phyloP scores from a whole-genome alignment of 2,797 vertebrate genomes.

The Sebastes cheni region DNA sequence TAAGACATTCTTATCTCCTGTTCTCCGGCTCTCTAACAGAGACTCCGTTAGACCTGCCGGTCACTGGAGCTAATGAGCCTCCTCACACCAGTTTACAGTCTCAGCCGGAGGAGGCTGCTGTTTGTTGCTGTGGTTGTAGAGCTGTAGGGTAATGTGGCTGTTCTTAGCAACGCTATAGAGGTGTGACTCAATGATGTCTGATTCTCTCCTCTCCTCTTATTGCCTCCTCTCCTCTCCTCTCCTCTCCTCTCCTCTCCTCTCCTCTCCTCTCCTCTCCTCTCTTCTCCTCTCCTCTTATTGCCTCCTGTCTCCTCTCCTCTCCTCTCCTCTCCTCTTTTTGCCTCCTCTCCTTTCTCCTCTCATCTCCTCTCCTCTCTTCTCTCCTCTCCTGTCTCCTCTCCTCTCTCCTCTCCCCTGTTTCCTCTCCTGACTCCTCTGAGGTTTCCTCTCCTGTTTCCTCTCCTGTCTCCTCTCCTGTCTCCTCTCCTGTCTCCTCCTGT shows the following conservation, averaged over 20 bases:
- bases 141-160: too few species aligned
- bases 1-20: conserved; percentile 58
- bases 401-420: too few species aligned
- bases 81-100: background rate
- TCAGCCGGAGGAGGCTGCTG: background rate
- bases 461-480: too few species aligned
- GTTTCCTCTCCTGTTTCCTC: accelerated
- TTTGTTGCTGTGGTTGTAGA: background rate
- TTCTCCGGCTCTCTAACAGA: background rate
- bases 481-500: too few species aligned
- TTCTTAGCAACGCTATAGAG: too few species aligned
- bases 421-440: too few species aligned
- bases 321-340: too few species aligned
- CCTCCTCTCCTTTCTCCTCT: too few species aligned
- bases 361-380: accelerated
- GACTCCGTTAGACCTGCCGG: background rate
- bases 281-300: background rate
- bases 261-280: too few species aligned
- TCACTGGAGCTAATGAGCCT: conserved; percentile 15
- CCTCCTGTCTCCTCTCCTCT: too few species aligned
- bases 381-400: too few species aligned
- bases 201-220: background rate
- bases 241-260: too few species aligned
- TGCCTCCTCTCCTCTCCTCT: background rate
- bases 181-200: accelerated